Evolutionary conservation across 2,888 invertebrate species (phyloP), one percentile per base, ranked within the genome.

Genomic region (Plebejus argus): DNA sequence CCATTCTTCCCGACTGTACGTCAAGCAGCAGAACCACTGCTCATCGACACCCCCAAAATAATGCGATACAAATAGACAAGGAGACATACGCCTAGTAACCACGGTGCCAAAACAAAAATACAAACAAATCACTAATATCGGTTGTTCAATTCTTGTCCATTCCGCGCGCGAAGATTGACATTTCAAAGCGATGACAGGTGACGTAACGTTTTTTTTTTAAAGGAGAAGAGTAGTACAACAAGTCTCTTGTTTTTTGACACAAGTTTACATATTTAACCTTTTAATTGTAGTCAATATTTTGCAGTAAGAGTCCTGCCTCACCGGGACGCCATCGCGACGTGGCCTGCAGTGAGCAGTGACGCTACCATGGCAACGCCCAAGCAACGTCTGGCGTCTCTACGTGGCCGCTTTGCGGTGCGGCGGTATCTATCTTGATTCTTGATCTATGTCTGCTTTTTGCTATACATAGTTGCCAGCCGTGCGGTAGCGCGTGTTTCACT

Each of bases 41-140:
- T 23, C 74, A 28, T 28, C 74, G 74, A 74, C 53, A 74, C 20
- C 53, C 74, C 49, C 23, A 53, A 74, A 74, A 74, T 74, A 74
- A 49, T 74, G 15, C 15, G 72, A 20, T 39, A 23, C 49, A 74
- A 74, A 74, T 74, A 74, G 74, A 28, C 49, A 28, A 74, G 49
- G 72, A 71, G 23, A 72, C 45, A 45, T 20, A 53, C 53, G 49
- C 49, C 49, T 74, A 74, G 74, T 28, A 74, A 53, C 74, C 3
- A 10, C 45, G 39, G 23, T 45, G 74, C 74, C 74, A 49, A 74
- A 53, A 15, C 72, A 49, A 66, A 66, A 66, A 66, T 66, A 66
- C 28, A 33, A 28, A 66, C 33, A 66, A 66, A 66, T 66, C 28
- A 66, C 66, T 66, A 66, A 28, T 66, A 66, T 28, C 6, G 28